Evolutionary conservation across 1,140 invertebrate genomes (phyloP).

Genomic region (Drosophila navojoa): DNA sequence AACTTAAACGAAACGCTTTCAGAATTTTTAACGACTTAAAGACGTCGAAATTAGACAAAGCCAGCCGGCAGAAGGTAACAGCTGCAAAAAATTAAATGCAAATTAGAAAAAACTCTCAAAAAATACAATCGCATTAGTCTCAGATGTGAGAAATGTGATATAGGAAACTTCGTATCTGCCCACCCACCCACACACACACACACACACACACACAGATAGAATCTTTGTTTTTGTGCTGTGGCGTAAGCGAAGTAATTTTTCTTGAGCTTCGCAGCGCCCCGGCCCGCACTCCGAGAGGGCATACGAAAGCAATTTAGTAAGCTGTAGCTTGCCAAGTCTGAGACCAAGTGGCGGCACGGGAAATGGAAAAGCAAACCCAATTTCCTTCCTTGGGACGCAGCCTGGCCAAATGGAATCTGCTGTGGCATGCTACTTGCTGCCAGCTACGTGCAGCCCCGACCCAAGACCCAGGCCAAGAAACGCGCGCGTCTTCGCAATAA

Average conservation of each 20-base stretch:
- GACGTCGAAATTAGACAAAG: conserved; percentile 46
- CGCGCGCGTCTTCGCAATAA: conserved; percentile 83
- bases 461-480: conserved; percentile 59
- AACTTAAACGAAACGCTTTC: conserved; percentile 71
- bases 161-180: conserved; percentile 59
- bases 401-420: conserved; percentile 72
- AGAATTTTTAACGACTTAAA: conserved; percentile 77
- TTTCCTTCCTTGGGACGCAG: conserved; percentile 62
- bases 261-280: conserved; percentile 48
- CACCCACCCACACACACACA: conserved; percentile 10
- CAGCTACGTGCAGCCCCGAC: conserved; percentile 54
- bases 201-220: conserved; percentile 31
- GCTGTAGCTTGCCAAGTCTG: conserved; percentile 59
- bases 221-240: conserved; percentile 49
- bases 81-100: conserved; percentile 83
- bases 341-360: conserved; percentile 52
- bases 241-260: conserved; percentile 72
- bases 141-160: conserved; percentile 83
- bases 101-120: conserved; percentile 77
- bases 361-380: conserved; percentile 78
- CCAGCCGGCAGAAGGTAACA: conserved; percentile 51
- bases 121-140: conserved; percentile 82
- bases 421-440: conserved; percentile 47
- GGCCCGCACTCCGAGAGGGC: background rate
- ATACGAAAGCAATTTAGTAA: conserved; percentile 78